Evolutionary conservation across 1,140 invertebrate species (phyloP), one percentile per base, ranked within the genome.

Genomic region (Aphelenchoides fujianensis): DNA sequence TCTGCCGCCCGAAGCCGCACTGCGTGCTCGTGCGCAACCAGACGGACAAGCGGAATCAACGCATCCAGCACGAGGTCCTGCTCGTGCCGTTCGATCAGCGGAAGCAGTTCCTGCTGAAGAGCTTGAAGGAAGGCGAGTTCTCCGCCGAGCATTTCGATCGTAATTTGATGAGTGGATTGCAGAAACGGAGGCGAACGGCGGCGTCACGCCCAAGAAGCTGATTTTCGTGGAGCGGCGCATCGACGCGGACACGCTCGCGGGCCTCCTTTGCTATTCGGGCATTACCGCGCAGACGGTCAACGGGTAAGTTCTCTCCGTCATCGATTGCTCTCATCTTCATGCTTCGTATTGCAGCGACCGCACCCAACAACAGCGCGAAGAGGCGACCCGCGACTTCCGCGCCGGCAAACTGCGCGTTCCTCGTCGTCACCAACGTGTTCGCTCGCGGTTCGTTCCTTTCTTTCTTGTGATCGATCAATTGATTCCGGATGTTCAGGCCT

Each of bases 371-470:
- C n/a, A n/a, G 85, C 88, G 95, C 35, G 94, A 97, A 86, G 87
- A 90, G 82, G 94, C 94, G 0, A 83, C 98, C 2, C 71, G 85
- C 5, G 91, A 94, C 81, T 97, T 98, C 82, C 34, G 72, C 1
- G 37, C 61, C n/a, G 69, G 92, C 0, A 81, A 85, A 3, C 90
- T 91, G 0, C 88, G 35, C 35, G 91, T n/a, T 95, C 72, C 86
- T 96, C n/a, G 88, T 95, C 27, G 93, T 93, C 1, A 95, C 94
- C 27, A 94, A 96, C 88, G 91, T 96, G 23, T 93, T 92, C 0
- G 92, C 92, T 31, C 87, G 93, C 75, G n/a, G n/a, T n/a, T n/a
- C n/a, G n/a, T n/a, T n/a, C n/a, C n/a, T n/a, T n/a, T n/a, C n/a
- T n/a, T n/a, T n/a, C n/a, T n/a, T n/a, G n/a, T n/a, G n/a, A n/a